phyloP scores from a whole-genome alignment of 92 coral and sea anemone genomes.

The Siderastrea radians region DNA sequence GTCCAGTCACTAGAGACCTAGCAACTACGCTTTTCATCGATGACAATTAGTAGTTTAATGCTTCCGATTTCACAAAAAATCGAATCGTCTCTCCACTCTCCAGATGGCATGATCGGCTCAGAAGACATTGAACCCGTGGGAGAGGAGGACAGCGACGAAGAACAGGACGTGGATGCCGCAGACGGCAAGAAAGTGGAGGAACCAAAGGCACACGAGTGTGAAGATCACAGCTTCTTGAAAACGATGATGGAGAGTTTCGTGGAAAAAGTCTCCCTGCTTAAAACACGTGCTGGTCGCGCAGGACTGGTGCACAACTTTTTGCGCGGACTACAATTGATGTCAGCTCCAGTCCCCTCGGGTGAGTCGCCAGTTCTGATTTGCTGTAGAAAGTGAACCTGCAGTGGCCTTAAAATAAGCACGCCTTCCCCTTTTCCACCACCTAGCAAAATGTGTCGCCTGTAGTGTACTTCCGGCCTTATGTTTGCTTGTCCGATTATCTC shows the following conservation, averaged over 20 bases:
- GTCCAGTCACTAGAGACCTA: too few relatives aligned
- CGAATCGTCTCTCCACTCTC: neutral
- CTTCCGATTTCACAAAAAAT: neutral
- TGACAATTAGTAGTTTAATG: neutral
- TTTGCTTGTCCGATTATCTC: too few relatives aligned
- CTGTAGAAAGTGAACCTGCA: neutral
- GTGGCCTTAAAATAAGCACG: too few relatives aligned
- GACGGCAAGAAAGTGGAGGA: neutral
- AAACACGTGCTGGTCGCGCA: constrained; percentile 79
- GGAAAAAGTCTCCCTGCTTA: constrained; percentile 59
- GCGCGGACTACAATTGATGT: constrained; percentile 66
- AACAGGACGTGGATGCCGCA: constrained; percentile 7
- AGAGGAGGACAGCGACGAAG: constrained; percentile 57
- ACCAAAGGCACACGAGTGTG: neutral
- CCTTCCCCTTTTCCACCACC: too few relatives aligned
- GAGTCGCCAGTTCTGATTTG: neutral
- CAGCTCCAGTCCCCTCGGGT: constrained; percentile 25
- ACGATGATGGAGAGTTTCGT: constrained; percentile 28
- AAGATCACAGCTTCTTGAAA: constrained; percentile 50
- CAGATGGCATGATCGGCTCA: constrained; percentile 66
- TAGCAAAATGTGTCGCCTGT: too few relatives aligned
- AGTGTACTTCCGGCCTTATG: too few relatives aligned
- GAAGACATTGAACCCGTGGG: constrained; percentile 37
- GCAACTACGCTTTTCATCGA: neutral
- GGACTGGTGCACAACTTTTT: constrained; percentile 78